Evolutionary conservation across 1,140 invertebrate species (phyloP).

Genomic region (Drosophila equinoxialis): DNA sequence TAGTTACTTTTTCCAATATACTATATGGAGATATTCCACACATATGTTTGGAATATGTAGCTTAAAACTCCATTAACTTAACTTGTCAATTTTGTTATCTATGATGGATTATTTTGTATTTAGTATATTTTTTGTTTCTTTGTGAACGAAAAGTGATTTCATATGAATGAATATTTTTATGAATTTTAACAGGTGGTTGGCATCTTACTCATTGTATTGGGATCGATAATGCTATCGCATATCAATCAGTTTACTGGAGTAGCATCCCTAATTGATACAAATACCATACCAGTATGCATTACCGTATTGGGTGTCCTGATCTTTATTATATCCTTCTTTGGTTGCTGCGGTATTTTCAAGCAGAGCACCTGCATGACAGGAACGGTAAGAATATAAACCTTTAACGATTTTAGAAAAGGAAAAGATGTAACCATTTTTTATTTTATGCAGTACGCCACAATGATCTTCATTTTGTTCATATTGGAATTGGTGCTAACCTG

Average conservation of each 20-base stretch:
- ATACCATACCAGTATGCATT: constrained; percentile 86
- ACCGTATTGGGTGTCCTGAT: constrained; percentile 89
- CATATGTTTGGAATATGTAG: constrained; percentile 23
- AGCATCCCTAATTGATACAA: constrained; percentile 82
- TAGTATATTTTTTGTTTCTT: background rate
- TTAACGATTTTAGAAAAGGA: too few relatives aligned
- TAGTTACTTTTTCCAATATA: background rate
- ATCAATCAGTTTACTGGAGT: constrained; percentile 82
- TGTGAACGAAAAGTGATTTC: background rate
- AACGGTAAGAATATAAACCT: constrained; percentile 84
- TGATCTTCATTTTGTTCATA: constrained; percentile 86
- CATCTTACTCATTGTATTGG: constrained; percentile 85
- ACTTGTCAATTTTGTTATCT: constrained; percentile 29
- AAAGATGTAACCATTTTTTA: too few relatives aligned
- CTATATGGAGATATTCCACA: background rate
- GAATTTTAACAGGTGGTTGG: constrained; percentile 85
- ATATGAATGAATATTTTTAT: background rate
- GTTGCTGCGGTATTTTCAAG: constrained; percentile 91
- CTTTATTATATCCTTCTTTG: constrained; percentile 91
- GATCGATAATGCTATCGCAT: constrained; percentile 84
- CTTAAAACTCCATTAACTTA: constrained; percentile 13
- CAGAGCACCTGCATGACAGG: constrained; percentile 92
- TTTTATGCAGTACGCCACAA: constrained; percentile 86
- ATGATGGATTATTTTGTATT: constrained; percentile 53
- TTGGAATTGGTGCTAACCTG: constrained; percentile 86